A percentile compares a stretch with the other conserved stretches of the same genome.
Conservation (phyloP, 2,113 vertebrate species). For the Ifrita kowaldi region DNA sequence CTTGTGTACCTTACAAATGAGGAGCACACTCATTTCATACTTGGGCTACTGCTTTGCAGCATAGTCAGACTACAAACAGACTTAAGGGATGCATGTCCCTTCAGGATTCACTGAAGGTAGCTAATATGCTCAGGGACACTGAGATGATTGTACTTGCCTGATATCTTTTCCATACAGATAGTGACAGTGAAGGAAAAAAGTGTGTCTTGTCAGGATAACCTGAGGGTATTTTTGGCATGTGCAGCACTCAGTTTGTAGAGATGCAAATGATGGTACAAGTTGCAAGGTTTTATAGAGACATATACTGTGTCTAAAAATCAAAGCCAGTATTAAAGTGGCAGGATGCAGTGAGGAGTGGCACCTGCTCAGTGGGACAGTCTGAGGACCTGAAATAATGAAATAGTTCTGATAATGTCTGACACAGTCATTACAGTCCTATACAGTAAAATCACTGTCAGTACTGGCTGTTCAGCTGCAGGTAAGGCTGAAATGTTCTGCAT, state of each 20-base stretch:
- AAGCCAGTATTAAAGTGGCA: background rate
- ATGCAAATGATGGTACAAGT: background rate
- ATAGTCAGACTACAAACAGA: background rate
- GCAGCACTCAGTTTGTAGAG: background rate
- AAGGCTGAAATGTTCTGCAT: background rate
- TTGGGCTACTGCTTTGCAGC: background rate
- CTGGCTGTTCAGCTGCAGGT: background rate
- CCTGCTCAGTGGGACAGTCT: background rate
- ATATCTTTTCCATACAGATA: background rate
- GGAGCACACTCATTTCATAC: background rate
- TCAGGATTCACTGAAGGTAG: background rate
- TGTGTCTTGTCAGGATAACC: background rate
- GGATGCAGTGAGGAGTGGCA: background rate
- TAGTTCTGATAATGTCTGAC: background rate
- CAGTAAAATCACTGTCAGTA: background rate
- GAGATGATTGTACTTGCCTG: background rate
- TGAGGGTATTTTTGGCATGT: background rate
- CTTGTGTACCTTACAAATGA: background rate
- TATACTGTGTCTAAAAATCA: background rate
- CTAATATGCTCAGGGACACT: background rate
- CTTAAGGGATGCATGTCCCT: background rate
- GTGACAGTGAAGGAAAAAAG: background rate
- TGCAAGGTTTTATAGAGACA: background rate
- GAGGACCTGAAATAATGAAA: background rate
- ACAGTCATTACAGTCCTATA: background rate